Base-by-base conservation (phyloP, 2,888 invertebrate genomes). In the Drosophila siamana region DNA sequence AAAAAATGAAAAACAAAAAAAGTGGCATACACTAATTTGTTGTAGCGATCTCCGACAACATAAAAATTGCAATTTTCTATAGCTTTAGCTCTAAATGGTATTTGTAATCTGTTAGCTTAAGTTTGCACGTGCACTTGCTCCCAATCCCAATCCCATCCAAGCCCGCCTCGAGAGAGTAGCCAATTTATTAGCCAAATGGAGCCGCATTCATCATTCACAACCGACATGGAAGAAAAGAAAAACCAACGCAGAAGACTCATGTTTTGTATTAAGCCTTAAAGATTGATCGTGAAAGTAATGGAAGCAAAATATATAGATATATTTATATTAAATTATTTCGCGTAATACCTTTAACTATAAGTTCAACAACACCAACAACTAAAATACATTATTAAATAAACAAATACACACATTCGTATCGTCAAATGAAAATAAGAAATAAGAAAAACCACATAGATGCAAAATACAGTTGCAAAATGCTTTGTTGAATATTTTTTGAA, bases 401-500 rank as follows among this genome's bases (percentile, higher is more conserved):
- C 28, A 43, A 19, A 63, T 52, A 41, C 28, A 52, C 40, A 67
- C 64, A 74, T 69, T 73, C 61, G 61, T 56, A 67, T 43, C 57
- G 33, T 33, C 11, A 33, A 33, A 46, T 36, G 16, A 16, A 47
- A 26, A 41, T 51, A 75, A 66, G 61, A 38, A 24, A 55, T 22
- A 24, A 51, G 28, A 30, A 41, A 33, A 22, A 16, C 26, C 26
- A 54, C 41, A 28, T 41, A 54, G 28, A 30, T 41, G 52, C 52
- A 54, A 54, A 54, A 13, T 54, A 51, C 51, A 55, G 41, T 74
- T 83, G 69, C 69, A 44, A 79, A 83, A 67, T 51, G 86, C 88
- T 83, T 84, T 86, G 80, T 86, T 86, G 70, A 74, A 80, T 69
- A 74, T 78, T 82, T 87, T 86, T 87, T 72, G 68, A 62, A 64